Conservation (phyloP, 1,140 invertebrate genomes). For the Pseudomyrmex pallidus region DNA sequence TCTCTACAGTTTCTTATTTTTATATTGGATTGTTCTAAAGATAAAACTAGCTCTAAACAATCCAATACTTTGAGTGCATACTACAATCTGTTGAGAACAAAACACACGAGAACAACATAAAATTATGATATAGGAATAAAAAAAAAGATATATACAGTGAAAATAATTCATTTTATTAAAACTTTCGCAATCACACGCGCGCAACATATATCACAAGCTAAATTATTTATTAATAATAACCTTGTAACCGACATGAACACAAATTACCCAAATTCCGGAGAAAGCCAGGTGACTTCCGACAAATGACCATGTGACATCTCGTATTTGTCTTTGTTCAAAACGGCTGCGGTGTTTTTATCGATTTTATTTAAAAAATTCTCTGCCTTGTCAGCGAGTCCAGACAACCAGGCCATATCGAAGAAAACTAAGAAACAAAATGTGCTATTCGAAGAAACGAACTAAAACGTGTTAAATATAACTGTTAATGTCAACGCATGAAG, state of each 20-base stretch:
- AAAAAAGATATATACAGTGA: too few species aligned
- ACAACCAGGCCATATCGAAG: conserved; percentile 92
- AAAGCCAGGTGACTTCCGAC: conserved; percentile 79
- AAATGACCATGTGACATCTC: conserved; percentile 70
- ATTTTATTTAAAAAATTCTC: conserved; percentile 94
- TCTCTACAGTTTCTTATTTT: neutral
- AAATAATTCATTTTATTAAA: neutral
- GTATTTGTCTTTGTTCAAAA: conserved; percentile 86
- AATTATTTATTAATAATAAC: conserved; percentile 40
- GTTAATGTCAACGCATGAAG: too few species aligned
- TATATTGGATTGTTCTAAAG: too few species aligned
- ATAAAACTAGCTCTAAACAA: too few species aligned
- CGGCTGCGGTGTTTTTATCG: conserved; percentile 93
- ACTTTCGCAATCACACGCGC: neutral
- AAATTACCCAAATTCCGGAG: conserved; percentile 73
- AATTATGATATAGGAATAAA: neutral
- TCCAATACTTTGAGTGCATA: too few species aligned
- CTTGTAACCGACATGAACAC: conserved; percentile 22
- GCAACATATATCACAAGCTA: neutral
- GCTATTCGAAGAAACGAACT: neutral
- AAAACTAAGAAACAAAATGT: conserved; percentile 26
- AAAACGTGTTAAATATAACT: neutral
- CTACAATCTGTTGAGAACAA: too few species aligned
- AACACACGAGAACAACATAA: conserved; percentile 4
- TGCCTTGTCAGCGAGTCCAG: conserved; percentile 92